These are phyloP conservation scores for Chrysina gloriosa DNA, from an alignment of 2,888 invertebrate genomes.

Conservation along the genomic window DNA sequence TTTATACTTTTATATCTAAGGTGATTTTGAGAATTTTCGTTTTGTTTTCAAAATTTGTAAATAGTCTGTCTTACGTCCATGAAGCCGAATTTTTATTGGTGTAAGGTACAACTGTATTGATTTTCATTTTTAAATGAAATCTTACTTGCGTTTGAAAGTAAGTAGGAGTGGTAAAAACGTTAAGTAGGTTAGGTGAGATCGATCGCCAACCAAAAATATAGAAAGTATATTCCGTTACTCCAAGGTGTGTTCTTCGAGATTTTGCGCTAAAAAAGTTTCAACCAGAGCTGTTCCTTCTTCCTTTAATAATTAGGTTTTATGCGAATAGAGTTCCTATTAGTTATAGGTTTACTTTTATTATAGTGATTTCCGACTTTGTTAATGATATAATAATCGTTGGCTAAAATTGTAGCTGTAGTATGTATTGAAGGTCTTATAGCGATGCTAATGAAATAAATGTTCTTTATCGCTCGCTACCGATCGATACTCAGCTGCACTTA, in stretches of 20 bases:
- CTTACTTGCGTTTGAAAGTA: no score
- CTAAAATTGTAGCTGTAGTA: slow-evolving; percentile 9
- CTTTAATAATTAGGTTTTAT: slow-evolving; percentile 17
- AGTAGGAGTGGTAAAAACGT: no score
- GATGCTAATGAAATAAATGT: not conserved
- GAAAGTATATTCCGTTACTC: no score
- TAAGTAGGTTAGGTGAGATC: no score
- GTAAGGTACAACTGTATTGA: no score
- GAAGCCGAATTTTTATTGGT: slow-evolving; percentile 12
- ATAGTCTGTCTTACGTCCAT: slow-evolving; percentile 24
- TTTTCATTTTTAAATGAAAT: no score
- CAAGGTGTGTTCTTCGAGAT: no score
- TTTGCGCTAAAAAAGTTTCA: not conserved
- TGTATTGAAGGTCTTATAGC: not conserved
- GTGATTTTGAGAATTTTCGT: slow-evolving; percentile 4
- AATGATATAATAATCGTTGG: slow-evolving; percentile 7
- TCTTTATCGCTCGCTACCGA: not conserved
- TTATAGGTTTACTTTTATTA: slow-evolving; percentile 17
- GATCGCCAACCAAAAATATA: no score
- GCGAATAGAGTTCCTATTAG: slow-evolving; percentile 36
- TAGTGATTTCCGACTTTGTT: slow-evolving; percentile 20
- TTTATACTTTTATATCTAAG: slow-evolving; percentile 36
- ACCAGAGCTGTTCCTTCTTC: not conserved
- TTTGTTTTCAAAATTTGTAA: slow-evolving; percentile 26
- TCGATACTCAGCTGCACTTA: not conserved